phyloP scores from a whole-genome alignment of 2,888 invertebrate species.

The Poecilus cupreus region DNA sequence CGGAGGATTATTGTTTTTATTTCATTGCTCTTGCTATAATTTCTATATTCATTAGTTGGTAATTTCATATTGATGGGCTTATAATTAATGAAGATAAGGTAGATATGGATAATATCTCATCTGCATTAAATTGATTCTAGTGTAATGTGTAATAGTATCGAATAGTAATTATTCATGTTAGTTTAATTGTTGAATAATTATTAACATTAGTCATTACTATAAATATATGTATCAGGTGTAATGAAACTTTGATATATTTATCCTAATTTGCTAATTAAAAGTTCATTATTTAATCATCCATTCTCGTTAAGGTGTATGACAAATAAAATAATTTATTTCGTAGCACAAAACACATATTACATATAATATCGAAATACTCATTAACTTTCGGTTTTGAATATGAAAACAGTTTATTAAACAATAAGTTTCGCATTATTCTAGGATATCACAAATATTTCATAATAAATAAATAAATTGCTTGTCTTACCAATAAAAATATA shows the following conservation, averaged over 20 bases:
- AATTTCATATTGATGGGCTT: conserved; percentile 13
- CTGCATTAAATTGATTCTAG: conserved; percentile 20
- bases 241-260: conserved; percentile 12
- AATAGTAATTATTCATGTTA: not conserved
- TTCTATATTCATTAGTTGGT: not conserved
- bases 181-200: conserved; percentile 29
- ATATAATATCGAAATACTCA: too few relatives aligned
- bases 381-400: too few relatives aligned
- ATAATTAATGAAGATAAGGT: conserved; percentile 25
- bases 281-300: conserved; percentile 20
- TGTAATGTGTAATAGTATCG: conserved; percentile 12
- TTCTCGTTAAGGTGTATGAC: not conserved
- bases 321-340: not conserved
- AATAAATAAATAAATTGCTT: too few relatives aligned
- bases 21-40: not conserved
- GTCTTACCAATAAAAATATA: too few relatives aligned
- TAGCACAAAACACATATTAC: too few relatives aligned
- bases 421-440: too few relatives aligned
- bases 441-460: too few relatives aligned
- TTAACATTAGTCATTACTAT: conserved; percentile 5
- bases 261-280: conserved; percentile 18
- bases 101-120: not conserved
- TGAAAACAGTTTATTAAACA: too few relatives aligned
- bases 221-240: not conserved
- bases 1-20: not conserved